Conservation (phyloP, 2,113 vertebrate species). For the Aramus guarauna region DNA sequence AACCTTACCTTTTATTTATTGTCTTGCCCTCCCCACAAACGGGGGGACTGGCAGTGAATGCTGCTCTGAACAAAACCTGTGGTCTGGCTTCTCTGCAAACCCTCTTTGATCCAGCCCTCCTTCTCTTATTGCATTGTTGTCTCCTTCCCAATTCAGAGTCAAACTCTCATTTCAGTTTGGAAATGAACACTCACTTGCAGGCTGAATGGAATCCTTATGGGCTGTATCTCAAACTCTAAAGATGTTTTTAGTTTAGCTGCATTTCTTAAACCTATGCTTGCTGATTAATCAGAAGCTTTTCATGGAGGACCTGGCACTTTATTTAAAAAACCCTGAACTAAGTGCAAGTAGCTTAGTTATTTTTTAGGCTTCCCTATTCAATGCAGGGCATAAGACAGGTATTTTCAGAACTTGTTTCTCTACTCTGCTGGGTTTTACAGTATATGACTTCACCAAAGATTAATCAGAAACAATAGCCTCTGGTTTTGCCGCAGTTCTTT, state of each 20-base stretch:
- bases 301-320: not conserved
- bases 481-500: not conserved
- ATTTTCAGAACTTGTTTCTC: conserved; percentile 43
- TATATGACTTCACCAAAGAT: not conserved
- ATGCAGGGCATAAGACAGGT: not conserved
- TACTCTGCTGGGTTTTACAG: not conserved
- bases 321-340: not conserved
- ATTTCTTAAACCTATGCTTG: not conserved
- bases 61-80: not conserved
- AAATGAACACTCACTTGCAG: not conserved
- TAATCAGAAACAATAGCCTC: not conserved
- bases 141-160: not conserved
- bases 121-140: not conserved
- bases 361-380: not conserved
- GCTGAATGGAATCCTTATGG: conserved; percentile 46
- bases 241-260: conserved; percentile 14
- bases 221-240: not conserved
- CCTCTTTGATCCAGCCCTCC: conserved; percentile 10
- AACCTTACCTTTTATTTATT: not conserved
- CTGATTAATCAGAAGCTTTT: conserved; percentile 22
- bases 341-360: not conserved
- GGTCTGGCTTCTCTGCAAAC: not conserved
- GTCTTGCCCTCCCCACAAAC: not conserved
- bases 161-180: conserved; percentile 1
- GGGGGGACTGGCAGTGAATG: not conserved